Evolutionary conservation across 2,797 vertebrate genomes (phyloP).

Genomic region (Myoxocephalus aenaeus): DNA sequence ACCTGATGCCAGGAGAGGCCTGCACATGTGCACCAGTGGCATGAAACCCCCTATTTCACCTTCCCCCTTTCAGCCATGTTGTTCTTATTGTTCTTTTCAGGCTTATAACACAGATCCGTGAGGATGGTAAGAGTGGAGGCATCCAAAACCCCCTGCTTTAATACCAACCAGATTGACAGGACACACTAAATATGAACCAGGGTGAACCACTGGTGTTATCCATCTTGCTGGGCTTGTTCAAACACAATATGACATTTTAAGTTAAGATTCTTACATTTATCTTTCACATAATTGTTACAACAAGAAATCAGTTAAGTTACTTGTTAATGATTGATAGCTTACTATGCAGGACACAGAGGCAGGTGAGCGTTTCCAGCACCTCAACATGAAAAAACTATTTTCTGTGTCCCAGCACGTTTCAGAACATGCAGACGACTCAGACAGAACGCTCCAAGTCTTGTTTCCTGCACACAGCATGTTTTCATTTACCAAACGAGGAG

Average conservation of each 20-base stretch:
- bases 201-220: not conserved
- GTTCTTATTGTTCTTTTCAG: slow-evolving; percentile 58
- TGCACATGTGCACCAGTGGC: slow-evolving; percentile 64
- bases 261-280: not conserved
- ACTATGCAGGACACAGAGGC: not conserved
- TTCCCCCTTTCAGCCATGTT: slow-evolving; percentile 31
- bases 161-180: slow-evolving; percentile 39
- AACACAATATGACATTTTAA: not conserved
- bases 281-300: not conserved
- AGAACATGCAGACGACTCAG: slow-evolving; percentile 55
- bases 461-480: slow-evolving; percentile 81
- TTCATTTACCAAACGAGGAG: slow-evolving; percentile 82
- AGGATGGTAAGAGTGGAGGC: slow-evolving; percentile 9
- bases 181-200: not conserved
- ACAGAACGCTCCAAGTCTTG: slow-evolving; percentile 58
- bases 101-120: slow-evolving; percentile 24
- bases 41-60: slow-evolving; percentile 36
- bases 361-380: slow-evolving; percentile 18
- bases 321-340: slow-evolving; percentile 7
- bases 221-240: not conserved
- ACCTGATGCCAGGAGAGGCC: slow-evolving; percentile 78
- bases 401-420: slow-evolving; percentile 41
- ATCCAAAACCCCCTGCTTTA: slow-evolving; percentile 26
- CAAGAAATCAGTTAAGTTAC: not conserved
- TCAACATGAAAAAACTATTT: not conserved